Percentiles rank a stretch among this genome's conserved stretches.
Conservation (phyloP, 1,140 invertebrate genomes). For the Pemphigus obesinymphae region DNA sequence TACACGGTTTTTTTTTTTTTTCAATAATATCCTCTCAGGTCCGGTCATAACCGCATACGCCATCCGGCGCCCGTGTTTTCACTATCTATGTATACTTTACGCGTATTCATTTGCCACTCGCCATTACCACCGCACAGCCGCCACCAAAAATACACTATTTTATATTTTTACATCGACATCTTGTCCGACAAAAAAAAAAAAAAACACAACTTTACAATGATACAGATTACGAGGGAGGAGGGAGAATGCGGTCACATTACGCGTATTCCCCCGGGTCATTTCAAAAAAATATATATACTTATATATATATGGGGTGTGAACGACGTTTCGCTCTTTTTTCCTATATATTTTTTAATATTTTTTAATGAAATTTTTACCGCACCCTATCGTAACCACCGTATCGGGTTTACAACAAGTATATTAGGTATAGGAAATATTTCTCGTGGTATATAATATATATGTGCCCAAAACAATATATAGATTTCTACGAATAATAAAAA, state of each 20-base stretch:
- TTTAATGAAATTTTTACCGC: conserved; percentile 36
- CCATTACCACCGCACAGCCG: conserved; percentile 2
- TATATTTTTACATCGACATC: neutral
- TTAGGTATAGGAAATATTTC: no score
- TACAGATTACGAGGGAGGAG: neutral
- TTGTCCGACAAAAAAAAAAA: neutral
- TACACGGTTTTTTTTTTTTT: conserved; percentile 19
- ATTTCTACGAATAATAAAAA: conserved; percentile 30
- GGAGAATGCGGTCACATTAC: neutral
- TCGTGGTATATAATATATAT: no score
- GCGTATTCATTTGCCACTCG: neutral
- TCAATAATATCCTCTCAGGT: conserved; percentile 34
- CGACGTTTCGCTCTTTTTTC: neutral
- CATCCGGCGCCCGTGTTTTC: conserved; percentile 7
- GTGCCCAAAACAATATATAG: neutral
- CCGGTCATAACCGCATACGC: conserved; percentile 10
- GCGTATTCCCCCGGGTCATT: conserved; percentile 20
- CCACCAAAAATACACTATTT: neutral
- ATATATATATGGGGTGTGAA: conserved; percentile 22
- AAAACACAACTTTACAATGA: conserved; percentile 2
- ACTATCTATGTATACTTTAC: no score
- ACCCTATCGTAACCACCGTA: neutral
- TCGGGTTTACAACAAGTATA: neutral
- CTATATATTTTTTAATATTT: conserved; percentile 15
- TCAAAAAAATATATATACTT: neutral